Conservation (phyloP, 2,888 invertebrate genomes). For the Lithophane ornitopus region DNA sequence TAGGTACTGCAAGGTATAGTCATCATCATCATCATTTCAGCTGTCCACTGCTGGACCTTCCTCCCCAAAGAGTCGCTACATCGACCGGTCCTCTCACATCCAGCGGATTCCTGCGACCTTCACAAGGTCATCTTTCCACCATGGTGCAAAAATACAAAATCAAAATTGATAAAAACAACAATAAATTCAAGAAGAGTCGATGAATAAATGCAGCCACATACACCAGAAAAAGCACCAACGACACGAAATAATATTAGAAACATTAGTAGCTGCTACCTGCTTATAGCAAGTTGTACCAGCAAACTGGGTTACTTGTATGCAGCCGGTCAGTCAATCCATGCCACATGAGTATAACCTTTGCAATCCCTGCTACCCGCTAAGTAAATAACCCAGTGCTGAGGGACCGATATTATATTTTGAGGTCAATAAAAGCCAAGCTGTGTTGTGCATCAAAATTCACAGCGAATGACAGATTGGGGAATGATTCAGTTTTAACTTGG, state of each 20-base stretch:
- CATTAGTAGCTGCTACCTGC: slow-evolving; percentile 27
- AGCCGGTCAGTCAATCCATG: slow-evolving; percentile 48
- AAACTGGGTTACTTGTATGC: slow-evolving; percentile 59
- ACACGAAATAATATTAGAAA: background rate
- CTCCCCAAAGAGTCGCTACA: too few relatives aligned
- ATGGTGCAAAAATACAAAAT: too few relatives aligned
- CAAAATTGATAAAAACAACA: too few relatives aligned
- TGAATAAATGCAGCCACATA: too few relatives aligned
- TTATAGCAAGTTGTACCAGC: slow-evolving; percentile 21
- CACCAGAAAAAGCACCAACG: too few relatives aligned
- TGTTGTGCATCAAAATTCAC: background rate
- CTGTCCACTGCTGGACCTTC: too few relatives aligned
- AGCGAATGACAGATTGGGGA: background rate
- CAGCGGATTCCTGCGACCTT: too few relatives aligned
- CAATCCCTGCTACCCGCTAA: slow-evolving; percentile 1
- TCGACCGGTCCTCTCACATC: too few relatives aligned
- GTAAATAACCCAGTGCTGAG: slow-evolving; percentile 9
- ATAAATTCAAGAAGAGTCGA: too few relatives aligned
- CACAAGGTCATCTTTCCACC: too few relatives aligned
- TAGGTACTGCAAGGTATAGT: too few relatives aligned
- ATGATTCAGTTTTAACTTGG: background rate
- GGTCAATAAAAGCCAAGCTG: background rate
- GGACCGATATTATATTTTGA: background rate
- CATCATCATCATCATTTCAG: too few relatives aligned
- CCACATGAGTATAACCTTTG: slow-evolving; percentile 35